Base-by-base conservation (phyloP, 1,140 invertebrate genomes). In the Pseudobourletiella spinata region DNA sequence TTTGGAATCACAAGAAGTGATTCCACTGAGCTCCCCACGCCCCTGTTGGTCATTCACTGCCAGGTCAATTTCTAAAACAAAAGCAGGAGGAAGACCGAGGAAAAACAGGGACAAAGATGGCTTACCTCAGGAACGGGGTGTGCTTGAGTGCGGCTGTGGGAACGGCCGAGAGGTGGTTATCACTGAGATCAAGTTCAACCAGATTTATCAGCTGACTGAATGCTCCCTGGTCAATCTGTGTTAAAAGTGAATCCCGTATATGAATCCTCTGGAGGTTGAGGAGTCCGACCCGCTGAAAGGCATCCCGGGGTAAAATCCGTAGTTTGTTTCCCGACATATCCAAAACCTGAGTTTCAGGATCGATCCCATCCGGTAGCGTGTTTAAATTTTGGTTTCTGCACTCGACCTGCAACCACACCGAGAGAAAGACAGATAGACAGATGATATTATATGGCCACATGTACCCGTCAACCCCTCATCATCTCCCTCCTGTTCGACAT, bases 271-370 rank as follows among this genome's bases (percentile, higher is more conserved):
- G 91, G 61, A 94, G 77, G 76, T 95, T 92, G 16, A 89, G 80
- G 29, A 95, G 79, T 29, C 84, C 85, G 16, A 86, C 84, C 51
- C 83, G 81, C 44, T 83, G 78, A 74, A 95, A 95, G 57, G 86
- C 86, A 72, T 91, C 86, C 43, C 82, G 81, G 8, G 87, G 82
- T 35, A 95, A 78, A 59, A 86, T 84, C 69, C 87, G 85, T 64
- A 95, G 80, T 73, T 89, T 85, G 75, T 94, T 94, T 51, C 86
- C 84, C 59, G 87, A 90, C 73, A 89, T 80, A 75, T 93, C 88
- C 68, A 95, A 76, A 62, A 95, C 89, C 79, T 95, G 91, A 8
- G 90, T 93, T 67, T 86, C 88, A 3, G 85, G 81, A 74, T 91
- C 87, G 52, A 93, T 84, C 63, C 82, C 83, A 60, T 86, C 83